These are phyloP conservation scores for Cyclura pinguis DNA, from an alignment of 2,797 vertebrate genomes.

Conservation along the genomic window DNA sequence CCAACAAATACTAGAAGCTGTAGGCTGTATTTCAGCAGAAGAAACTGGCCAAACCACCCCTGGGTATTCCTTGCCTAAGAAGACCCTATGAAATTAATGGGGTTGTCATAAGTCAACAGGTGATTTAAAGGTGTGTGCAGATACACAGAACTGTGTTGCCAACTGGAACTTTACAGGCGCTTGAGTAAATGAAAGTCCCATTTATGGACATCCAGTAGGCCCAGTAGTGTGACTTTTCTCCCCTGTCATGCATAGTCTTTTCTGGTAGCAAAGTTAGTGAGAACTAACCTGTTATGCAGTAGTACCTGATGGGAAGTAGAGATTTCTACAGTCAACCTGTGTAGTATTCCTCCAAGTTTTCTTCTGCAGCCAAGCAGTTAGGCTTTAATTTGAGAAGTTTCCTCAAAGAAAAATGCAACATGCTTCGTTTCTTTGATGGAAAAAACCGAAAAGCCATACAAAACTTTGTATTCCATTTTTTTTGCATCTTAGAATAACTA, in stretches of 20 bases:
- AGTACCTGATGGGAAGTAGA: not conserved
- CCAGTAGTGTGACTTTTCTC: not conserved
- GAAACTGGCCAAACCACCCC: no score
- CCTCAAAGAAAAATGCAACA: not conserved
- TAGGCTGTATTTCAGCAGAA: no score
- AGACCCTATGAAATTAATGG: no score
- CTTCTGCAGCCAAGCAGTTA: not conserved
- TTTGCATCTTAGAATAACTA: not conserved
- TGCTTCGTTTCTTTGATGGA: not conserved
- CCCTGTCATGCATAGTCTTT: not conserved
- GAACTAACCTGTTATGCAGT: not conserved
- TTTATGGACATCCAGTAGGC: no score
- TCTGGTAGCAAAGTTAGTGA: not conserved
- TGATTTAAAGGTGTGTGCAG: no score
- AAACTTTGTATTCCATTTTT: not conserved
- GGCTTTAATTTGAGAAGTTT: not conserved
- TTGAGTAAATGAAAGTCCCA: not conserved
- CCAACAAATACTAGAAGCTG: no score
- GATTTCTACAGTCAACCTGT: not conserved
- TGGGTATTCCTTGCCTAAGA: no score
- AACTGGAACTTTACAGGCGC: not conserved
- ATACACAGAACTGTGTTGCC: not conserved
- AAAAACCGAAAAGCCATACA: not conserved
- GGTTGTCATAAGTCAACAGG: no score
- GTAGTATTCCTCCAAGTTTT: not conserved